These are phyloP conservation scores for Tachuris rubrigastra DNA, from an alignment of 2,113 vertebrate species.

Conservation along the genomic window DNA sequence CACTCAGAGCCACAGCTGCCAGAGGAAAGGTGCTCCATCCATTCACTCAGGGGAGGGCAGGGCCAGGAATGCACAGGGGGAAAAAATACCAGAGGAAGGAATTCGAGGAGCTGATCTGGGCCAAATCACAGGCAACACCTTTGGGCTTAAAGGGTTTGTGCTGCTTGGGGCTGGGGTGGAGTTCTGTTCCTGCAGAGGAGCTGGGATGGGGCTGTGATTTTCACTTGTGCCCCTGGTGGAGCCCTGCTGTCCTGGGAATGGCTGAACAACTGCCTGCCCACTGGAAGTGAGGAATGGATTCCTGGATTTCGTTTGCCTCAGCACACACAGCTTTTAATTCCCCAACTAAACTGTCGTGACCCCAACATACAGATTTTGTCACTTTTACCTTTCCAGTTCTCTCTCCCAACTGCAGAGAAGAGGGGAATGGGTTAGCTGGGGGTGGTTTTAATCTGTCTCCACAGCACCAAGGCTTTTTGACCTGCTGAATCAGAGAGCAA, in stretches of 20 bases:
- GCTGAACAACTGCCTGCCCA: not conserved
- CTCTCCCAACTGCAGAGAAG: too few relatives aligned
- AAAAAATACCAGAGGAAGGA: not conserved
- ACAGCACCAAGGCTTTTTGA: too few relatives aligned
- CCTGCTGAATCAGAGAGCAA: too few relatives aligned
- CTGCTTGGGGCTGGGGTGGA: not conserved
- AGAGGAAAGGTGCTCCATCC: not conserved
- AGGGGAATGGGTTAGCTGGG: too few relatives aligned
- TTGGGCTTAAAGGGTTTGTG: not conserved
- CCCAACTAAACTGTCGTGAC: too few relatives aligned
- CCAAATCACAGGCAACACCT: not conserved
- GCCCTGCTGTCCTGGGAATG: not conserved
- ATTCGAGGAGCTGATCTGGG: not conserved
- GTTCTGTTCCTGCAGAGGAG: not conserved
- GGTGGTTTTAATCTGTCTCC: too few relatives aligned
- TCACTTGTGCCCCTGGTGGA: fast-evolving
- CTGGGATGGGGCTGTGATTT: not conserved
- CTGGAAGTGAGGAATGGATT: too few relatives aligned
- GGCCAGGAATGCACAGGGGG: fast-evolving
- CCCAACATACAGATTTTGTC: too few relatives aligned
- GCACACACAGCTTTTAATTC: too few relatives aligned
- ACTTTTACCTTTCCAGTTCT: too few relatives aligned
- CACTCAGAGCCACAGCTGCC: not conserved
- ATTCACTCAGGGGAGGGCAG: not conserved
- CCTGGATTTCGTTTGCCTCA: too few relatives aligned